Evolutionary conservation across 2,888 invertebrate species (phyloP), one percentile per base, ranked within the genome.

Genomic region (Desoria tigrina): DNA sequence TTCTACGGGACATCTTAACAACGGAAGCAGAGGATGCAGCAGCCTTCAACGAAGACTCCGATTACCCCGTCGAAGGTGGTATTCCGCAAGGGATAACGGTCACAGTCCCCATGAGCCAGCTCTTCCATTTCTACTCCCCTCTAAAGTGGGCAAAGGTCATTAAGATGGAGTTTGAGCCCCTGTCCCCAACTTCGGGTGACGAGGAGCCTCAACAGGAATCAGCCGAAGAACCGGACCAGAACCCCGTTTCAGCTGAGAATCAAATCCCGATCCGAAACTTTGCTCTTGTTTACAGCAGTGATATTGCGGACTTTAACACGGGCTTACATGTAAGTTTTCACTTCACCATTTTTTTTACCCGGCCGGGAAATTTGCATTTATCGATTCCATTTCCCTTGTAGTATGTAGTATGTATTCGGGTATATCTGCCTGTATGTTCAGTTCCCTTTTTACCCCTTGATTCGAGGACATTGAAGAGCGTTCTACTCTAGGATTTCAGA

Each of bases 71-170:
- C 4, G 57, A 42, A 16, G 61, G 53, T 26, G 60, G 58, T 16
- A 56, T 49, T 1, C 23, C 42, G 2, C 61, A 53, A 18, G 23
- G 39, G 21, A 55, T 37, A 27, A 55, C 23, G 21, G 45, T 64
- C 26, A 63, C 62, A 55, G 53, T 72, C 23, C 71, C 75, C 9
- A 27, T 42, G 49, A 76, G 76, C 69, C 76, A 76, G 68, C 70
- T 76, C 45, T 65, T 76, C 59, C 72, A 76, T 62, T 76, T 73
- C 51, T 73, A 73, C 63, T 75, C 76, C 16, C 76, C 76, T 2
- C 23, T 76, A 32, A 58, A 65, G 23, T 75, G 73, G 74, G 74
- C 70, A 23, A 69, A 72, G 49, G 68, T 72, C 63, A 56, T 76
- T 42, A 75, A 74, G 65, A 61, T 75, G 49, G 76, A 76, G 63